phyloP scores from a whole-genome alignment of 2,797 vertebrate genomes.

The Crocodylus rhombifer region DNA sequence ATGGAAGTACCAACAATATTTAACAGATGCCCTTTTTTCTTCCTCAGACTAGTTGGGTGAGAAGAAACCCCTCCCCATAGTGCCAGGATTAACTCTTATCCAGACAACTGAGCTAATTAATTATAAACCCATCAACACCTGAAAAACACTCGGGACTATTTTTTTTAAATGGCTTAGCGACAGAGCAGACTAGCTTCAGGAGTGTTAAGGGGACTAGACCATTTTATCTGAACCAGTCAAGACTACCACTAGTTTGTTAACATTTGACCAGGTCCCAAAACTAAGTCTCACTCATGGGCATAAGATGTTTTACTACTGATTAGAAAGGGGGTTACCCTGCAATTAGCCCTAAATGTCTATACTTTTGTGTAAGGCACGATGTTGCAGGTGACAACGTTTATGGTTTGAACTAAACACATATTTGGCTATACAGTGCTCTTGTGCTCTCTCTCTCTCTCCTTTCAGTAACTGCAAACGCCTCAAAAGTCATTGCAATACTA shows the following conservation, averaged over 20 bases:
- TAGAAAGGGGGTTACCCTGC: neutral
- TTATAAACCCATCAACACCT: too few species aligned
- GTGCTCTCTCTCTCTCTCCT: neutral
- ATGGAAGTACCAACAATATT: constrained; percentile 41
- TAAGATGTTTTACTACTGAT: neutral
- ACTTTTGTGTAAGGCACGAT: neutral
- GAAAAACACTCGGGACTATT: too few species aligned
- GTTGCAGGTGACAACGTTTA: neutral
- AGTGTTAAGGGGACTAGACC: too few species aligned
- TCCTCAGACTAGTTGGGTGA: too few species aligned
- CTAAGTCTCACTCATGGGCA: neutral
- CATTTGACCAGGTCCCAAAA: neutral
- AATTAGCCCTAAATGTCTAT: neutral
- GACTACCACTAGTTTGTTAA: neutral
- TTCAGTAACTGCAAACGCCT: neutral
- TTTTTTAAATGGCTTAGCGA: too few species aligned
- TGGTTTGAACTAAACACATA: neutral
- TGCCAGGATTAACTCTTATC: too few species aligned
- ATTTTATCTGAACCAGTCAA: neutral
- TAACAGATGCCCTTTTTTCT: neutral
- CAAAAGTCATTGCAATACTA: neutral
- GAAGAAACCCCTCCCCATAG: too few species aligned
- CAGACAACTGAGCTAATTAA: too few species aligned
- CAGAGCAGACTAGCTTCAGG: too few species aligned
- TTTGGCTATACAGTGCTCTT: neutral